Base-by-base conservation (phyloP, 1,140 invertebrate genomes). In the Phocides pigmalion region DNA sequence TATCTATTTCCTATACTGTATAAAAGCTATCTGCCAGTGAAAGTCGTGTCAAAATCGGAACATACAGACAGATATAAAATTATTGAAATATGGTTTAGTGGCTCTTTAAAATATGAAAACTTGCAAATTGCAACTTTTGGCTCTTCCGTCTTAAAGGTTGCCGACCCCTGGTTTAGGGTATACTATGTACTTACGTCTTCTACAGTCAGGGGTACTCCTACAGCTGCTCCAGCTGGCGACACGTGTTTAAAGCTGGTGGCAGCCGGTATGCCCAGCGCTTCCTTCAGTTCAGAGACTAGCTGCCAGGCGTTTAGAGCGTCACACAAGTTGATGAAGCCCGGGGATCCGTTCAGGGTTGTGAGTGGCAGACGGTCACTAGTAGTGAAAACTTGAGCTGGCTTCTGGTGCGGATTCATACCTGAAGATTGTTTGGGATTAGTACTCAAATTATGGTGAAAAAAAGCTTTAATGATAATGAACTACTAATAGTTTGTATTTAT, bases 211-310 rank as follows among this genome's bases (percentile, higher is more conserved):
- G 97, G 95, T 6, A 96, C 89, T 0, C 95, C 98, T 14, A 99
- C 95, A 66, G 98, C 98, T 6, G 98, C 98, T 4, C 99, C 97
- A 41, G 98, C 98, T 4, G 98, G 98, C 37, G 98, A 99, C 0
- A 99, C 98, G 82, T 99, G 98, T 85, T 99, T 99, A 87, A 99
- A 99, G 14, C 98, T 99, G 0, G 98, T 96, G 0, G 98, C 98
- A 0, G 98, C 98, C 3, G 98, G 97, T 8, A 98, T 82, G 15
- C 93, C 92, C 0, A 98, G 83, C 0, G 97, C 96, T 35, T 91
- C 82, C 74, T 96, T 96, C 4, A 99, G 85, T 83, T 99, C 99
- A 53, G 94, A 94, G 0, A 99, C 99, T 22, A 99, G 88, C 84
- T 99, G 98, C 96, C 98, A 99, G 1, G 96, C 98, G 88, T 99